Conservation (phyloP, 1,140 invertebrate genomes). For the Penaeus indicus region DNA sequence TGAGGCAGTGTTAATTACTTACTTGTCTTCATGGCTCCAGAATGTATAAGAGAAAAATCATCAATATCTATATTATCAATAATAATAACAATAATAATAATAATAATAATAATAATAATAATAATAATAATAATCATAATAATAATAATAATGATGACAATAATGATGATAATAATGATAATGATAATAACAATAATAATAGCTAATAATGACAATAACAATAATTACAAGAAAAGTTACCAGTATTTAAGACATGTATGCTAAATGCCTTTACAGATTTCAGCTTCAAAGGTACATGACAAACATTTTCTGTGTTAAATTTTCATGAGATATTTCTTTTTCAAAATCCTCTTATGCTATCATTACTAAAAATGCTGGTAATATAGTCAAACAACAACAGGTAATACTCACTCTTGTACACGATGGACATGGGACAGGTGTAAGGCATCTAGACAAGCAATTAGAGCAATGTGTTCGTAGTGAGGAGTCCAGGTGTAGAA, state of each 20-base stretch:
- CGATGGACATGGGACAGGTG: conserved; percentile 67
- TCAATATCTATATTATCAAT: not conserved
- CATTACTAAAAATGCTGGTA: no score
- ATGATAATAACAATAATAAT: no score
- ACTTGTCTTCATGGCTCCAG: not conserved
- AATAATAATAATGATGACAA: not conserved
- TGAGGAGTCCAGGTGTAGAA: conserved; percentile 69
- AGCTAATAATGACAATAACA: no score
- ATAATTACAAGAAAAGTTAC: no score
- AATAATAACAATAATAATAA: conserved; percentile 52
- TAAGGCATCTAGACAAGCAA: conserved; percentile 70
- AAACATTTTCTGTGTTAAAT: no score
- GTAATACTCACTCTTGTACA: conserved; percentile 63
- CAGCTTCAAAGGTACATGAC: no score
- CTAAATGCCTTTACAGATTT: no score
- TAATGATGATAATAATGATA: conserved; percentile 32
- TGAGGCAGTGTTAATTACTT: not conserved
- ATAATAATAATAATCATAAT: not conserved
- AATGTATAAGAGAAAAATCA: not conserved
- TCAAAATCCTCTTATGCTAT: no score
- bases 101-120: no score
- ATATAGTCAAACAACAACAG: no score
- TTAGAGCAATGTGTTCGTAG: conserved; percentile 71
- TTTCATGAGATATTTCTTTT: no score
- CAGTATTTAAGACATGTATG: no score